Evolutionary conservation across 2,888 invertebrate species (phyloP).

Genomic region (Lasius fuliginosus): DNA sequence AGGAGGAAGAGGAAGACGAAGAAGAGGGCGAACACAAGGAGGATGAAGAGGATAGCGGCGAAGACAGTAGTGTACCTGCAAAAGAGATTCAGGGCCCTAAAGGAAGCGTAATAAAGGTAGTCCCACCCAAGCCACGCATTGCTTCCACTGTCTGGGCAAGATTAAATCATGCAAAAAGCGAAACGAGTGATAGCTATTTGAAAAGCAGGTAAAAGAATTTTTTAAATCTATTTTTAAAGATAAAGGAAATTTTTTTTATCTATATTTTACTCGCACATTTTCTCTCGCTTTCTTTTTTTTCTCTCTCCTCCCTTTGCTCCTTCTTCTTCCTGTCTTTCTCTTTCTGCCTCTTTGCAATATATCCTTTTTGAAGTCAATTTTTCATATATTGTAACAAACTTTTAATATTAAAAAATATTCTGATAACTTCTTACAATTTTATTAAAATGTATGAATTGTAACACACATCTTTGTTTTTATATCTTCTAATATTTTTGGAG

Average conservation of each 20-base stretch:
- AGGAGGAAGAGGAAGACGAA: conserved; percentile 68
- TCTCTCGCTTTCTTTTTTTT: background rate
- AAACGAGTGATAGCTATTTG: conserved; percentile 64
- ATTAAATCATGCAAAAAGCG: conserved; percentile 85
- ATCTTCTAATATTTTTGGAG: background rate
- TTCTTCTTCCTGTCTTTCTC: too few relatives aligned
- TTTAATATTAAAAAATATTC: conserved; percentile 1
- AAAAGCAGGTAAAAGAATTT: conserved; percentile 74
- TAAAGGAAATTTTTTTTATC: background rate
- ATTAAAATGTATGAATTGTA: background rate
- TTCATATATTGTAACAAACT: background rate
- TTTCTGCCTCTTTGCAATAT: background rate
- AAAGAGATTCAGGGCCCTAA: conserved; percentile 87
- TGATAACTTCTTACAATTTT: background rate
- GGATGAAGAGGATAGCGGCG: conserved; percentile 73
- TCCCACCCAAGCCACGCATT: conserved; percentile 86
- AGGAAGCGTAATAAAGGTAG: conserved; percentile 87
- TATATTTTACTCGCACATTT: background rate
- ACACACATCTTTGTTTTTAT: background rate
- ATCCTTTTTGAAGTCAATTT: background rate
- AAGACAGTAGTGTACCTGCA: conserved; percentile 86
- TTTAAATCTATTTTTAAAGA: background rate
- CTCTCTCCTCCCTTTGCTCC: background rate
- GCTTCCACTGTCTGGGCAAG: conserved; percentile 88
- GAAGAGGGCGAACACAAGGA: conserved; percentile 70